These are phyloP conservation scores for Canis aureus DNA, from an alignment of 2,113 vertebrate species.

Conservation along the genomic window DNA sequence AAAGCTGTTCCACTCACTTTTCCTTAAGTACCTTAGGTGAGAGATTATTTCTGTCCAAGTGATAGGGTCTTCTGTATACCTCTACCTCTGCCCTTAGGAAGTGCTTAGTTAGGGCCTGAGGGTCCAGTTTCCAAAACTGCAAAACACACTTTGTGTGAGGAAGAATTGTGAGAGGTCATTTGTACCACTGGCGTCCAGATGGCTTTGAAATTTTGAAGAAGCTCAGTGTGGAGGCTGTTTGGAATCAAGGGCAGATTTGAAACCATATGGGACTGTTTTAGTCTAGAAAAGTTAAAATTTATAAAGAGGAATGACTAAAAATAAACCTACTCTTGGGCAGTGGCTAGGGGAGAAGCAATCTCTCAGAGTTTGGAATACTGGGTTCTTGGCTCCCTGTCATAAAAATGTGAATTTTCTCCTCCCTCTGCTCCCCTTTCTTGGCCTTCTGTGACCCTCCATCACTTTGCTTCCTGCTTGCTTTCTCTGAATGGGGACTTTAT, in stretches of 20 bases:
- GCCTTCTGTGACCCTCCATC: background rate
- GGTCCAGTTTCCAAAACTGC: slow-evolving; percentile 24
- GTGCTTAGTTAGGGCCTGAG: background rate
- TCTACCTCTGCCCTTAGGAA: background rate
- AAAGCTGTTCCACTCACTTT: background rate
- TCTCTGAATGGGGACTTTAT: slow-evolving; percentile 67
- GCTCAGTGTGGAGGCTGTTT: slow-evolving; percentile 71
- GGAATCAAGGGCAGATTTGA: slow-evolving; percentile 72
- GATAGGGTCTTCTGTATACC: background rate
- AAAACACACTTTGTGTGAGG: slow-evolving; percentile 40
- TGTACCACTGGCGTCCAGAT: slow-evolving; percentile 76
- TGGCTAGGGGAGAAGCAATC: slow-evolving; percentile 15
- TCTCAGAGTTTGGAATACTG: slow-evolving; percentile 19
- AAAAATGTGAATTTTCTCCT: slow-evolving; percentile 2
- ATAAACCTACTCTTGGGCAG: slow-evolving; percentile 59
- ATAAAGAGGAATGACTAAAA: slow-evolving; percentile 51
- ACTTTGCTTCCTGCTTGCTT: slow-evolving; percentile 18
- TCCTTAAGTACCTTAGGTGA: background rate
- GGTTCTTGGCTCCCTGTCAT: slow-evolving; percentile 45
- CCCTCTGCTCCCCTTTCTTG: background rate
- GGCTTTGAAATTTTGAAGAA: slow-evolving; percentile 81
- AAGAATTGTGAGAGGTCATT: slow-evolving; percentile 70
- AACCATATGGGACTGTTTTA: slow-evolving; percentile 81
- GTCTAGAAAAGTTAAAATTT: slow-evolving; percentile 72
- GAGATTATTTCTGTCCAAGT: background rate